Evolutionary conservation across 2,113 vertebrate species (phyloP).

Genomic region (Malurus elegans): DNA sequence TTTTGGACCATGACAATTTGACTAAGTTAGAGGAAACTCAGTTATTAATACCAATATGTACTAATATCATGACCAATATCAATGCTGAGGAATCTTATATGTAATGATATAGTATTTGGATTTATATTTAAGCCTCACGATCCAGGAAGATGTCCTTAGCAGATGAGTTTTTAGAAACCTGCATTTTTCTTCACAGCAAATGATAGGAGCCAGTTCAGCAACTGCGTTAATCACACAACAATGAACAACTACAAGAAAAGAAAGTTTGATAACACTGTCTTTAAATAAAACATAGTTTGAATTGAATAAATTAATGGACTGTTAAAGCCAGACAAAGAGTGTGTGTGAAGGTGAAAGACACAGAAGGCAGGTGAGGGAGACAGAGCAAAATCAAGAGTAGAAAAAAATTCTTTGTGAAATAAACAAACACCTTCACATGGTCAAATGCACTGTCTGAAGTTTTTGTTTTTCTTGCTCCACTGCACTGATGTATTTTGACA

Average conservation of each 20-base stretch:
- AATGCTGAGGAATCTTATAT: background rate
- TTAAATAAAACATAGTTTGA: background rate
- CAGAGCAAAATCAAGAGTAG: background rate
- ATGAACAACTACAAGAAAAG: background rate
- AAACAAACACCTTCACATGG: conserved; percentile 11
- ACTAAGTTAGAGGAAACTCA: background rate
- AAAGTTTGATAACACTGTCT: background rate
- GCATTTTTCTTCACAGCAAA: background rate
- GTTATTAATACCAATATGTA: background rate
- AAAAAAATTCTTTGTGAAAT: background rate
- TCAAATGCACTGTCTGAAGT: background rate
- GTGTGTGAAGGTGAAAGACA: background rate
- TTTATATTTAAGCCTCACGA: background rate
- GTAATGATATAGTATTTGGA: background rate
- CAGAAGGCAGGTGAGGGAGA: background rate
- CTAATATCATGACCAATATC: background rate
- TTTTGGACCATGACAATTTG: background rate
- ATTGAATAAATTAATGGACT: background rate
- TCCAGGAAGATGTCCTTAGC: background rate
- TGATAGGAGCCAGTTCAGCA: background rate
- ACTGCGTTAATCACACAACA: background rate
- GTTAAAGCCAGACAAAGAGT: background rate
- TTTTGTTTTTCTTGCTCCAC: conserved; percentile 40
- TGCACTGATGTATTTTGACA: conserved; percentile 63
- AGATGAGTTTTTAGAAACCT: background rate